Base-by-base conservation (phyloP, 2,113 vertebrate genomes). In the Lasiurus cinereus region DNA sequence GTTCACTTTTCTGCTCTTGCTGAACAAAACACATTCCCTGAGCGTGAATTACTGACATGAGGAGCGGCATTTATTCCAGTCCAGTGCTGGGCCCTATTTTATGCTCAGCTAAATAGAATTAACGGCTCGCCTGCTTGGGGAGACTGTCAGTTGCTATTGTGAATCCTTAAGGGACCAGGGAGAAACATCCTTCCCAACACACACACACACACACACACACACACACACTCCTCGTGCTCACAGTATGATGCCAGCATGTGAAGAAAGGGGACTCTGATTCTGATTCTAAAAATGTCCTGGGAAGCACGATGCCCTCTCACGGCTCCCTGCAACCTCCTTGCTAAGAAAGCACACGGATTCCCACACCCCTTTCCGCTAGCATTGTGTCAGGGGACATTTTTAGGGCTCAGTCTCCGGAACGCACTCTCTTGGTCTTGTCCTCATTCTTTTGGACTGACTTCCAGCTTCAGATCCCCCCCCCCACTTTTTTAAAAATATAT, bases 11-110 rank as follows among this genome's bases (percentile, higher is more conserved):
- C 59, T 19, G 22, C n/a, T 76, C 29, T 84, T 13, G 15, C 31
- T 94, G 56, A 88, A 88, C 24, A 59, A 93, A 90, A 85, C 22
- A 18, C 15, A 27, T 64, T 78, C 52, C 88, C 54, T 90, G 83
- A 80, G 43, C 22, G 69, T 77, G 36, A 86, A 74, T 83, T 69
- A 85, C 21, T 70, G 33, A 72, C 43, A 76, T 27, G 56, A 94
- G 70, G 27, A 82, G 48, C 8, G 39, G 10, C 36, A 31, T 88
- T 83, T 74, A 48, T 73, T 84, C 13, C 21, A 82, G 31, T 16
- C 22, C 43, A 69, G 18, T 0, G 3, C 43, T 76, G 52, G 54
- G 66, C 8, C n/a, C 69, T 50, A 70, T 2, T 31, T 80, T 74
- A 69, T 39, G 31, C 8, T 79, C n/a, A 90, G n/a, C 14, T 52